Percentiles rank a stretch among this genome's conserved stretches.
Evolutionary conservation across 2,113 vertebrate species (phyloP).

Genomic region (Strix aluco): DNA sequence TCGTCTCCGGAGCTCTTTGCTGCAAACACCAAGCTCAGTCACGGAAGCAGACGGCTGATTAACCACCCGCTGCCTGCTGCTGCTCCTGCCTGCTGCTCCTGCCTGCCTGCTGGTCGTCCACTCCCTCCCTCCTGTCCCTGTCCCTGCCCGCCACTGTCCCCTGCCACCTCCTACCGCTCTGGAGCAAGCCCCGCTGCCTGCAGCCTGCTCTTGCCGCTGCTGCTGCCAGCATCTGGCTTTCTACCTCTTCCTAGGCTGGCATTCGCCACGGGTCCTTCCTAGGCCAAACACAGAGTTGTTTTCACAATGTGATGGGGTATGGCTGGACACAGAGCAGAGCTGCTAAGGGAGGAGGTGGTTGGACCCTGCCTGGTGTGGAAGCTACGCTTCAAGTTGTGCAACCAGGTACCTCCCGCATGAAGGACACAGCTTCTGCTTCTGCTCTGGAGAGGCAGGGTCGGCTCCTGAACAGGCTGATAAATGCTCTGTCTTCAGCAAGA

Average conservation of each 20-base stretch:
- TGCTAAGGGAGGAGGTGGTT: accelerated
- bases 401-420: background rate
- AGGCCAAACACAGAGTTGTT: accelerated
- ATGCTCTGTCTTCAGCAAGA: background rate
- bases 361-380: background rate
- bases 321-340: accelerated
- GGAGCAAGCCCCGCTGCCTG: background rate
- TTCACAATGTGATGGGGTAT: accelerated
- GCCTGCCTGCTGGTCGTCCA: background rate
- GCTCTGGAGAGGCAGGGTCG: accelerated
- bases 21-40: background rate
- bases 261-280: accelerated
- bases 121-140: background rate
- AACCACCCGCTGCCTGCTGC: background rate
- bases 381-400: background rate
- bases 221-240: background rate
- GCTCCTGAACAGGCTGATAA: background rate
- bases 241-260: background rate
- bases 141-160: background rate
- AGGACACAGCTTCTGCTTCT: background rate
- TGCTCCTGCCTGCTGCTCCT: background rate
- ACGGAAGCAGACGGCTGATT: conserved; percentile 54
- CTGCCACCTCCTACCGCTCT: background rate
- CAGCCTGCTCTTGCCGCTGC: background rate
- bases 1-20: conserved; percentile 13